Evolutionary conservation across 2,797 vertebrate species (phyloP).

Genomic region (Alfaro cultratus): DNA sequence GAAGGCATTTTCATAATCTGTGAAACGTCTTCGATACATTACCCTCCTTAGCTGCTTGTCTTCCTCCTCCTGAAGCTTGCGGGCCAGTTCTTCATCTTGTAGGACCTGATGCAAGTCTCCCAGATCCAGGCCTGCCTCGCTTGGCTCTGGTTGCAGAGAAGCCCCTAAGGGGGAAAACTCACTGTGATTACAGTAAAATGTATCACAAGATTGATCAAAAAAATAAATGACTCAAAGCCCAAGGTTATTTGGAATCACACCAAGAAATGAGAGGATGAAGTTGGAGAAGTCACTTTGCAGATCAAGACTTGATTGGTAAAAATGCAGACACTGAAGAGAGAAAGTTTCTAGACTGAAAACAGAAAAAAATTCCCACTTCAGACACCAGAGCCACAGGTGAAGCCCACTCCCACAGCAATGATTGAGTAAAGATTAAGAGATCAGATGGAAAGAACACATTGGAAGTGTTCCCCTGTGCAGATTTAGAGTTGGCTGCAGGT

Average conservation of each 20-base stretch:
- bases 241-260: slow-evolving; percentile 35
- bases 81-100: slow-evolving; percentile 81
- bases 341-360: slow-evolving; percentile 24
- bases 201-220: background rate
- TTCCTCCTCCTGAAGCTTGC: slow-evolving; percentile 80
- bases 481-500: slow-evolving; percentile 46
- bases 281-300: slow-evolving; percentile 1
- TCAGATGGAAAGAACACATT: slow-evolving; percentile 39
- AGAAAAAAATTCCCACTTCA: slow-evolving; percentile 30
- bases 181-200: slow-evolving; percentile 2
- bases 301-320: background rate
- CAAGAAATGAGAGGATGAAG: slow-evolving; percentile 33
- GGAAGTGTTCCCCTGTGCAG: slow-evolving; percentile 49
- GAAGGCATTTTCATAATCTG: background rate
- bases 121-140: slow-evolving; percentile 65
- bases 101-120: slow-evolving; percentile 78
- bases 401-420: slow-evolving; percentile 41
- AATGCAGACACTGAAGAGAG: slow-evolving; percentile 13
- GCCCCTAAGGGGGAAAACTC: slow-evolving; percentile 43
- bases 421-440: slow-evolving; percentile 52
- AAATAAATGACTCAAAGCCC: background rate
- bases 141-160: slow-evolving; percentile 15
- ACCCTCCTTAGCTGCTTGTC: slow-evolving; percentile 57
- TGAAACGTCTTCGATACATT: background rate
- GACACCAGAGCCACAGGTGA: slow-evolving; percentile 37